Base-by-base conservation (phyloP, 2,888 invertebrate genomes). In the Frankliniella fusca region DNA sequence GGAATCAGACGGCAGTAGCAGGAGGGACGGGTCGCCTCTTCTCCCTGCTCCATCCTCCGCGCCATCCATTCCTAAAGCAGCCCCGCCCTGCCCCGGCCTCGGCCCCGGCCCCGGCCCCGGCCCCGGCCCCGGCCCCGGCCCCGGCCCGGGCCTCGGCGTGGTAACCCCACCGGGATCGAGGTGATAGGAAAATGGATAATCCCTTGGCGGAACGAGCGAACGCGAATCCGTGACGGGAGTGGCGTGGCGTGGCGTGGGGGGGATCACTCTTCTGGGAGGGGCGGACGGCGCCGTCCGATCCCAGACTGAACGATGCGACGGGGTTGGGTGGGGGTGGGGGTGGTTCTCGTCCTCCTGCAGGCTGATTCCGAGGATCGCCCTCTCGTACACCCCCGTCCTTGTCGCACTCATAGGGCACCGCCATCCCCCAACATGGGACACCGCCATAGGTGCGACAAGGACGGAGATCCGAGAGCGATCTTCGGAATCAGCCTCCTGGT, bases 171-270 rank as follows among this genome's bases (percentile, higher is more conserved):
- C 10, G 70, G 70, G 70, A 76, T 76, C 70, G 70, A 76, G 70
- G 70, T 76, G 70, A 76, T 76, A 23, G 70, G 70, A 76, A 76
- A 76, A 76, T 76, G 70, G 70, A 76, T 76, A 76, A 76, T 76
- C 70, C 70, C 27, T 12, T 10, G 11, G 54, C 54, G 54, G 5
- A 20, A 20, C 38, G 38, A 38, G 38, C 38, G 38, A 38, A 38
- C 38, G 38, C 38, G 38, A 38, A 20, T 15, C 54, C 18, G 54
- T 5, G 54, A 7, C 18, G 54, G 27, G 27, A 0, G 27, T 5
- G 70, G 70, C 23, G 23, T 15, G 10, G 70, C 27, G 70, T 23
- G 54, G 70, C 70, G 70, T 23, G 54, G 70, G 23, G 61, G 15
- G 61, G 20, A 61, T 38, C 20, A 61, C 61, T 61, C 54, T 54